These are phyloP conservation scores for Macaria notata DNA, from an alignment of 2,888 invertebrate genomes.

Conservation along the genomic window DNA sequence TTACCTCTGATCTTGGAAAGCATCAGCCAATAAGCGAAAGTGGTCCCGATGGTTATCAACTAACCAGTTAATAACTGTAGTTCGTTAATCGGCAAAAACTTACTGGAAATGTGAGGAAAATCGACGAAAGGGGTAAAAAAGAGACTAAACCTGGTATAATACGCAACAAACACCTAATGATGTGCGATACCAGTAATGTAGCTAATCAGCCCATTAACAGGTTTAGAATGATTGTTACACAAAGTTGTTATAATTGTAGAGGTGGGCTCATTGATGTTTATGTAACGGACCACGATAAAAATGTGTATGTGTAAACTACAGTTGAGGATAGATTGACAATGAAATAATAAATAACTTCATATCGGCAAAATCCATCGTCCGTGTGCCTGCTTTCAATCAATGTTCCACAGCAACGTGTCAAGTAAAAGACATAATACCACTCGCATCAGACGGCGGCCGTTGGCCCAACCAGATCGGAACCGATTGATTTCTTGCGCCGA, in stretches of 20 bases:
- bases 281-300: too few species aligned
- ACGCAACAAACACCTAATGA: conserved; percentile 3
- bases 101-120: conserved; percentile 8
- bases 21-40: conserved; percentile 40
- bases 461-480: conserved; percentile 35
- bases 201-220: conserved; percentile 5
- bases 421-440: too few species aligned
- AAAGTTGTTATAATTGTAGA: neutral
- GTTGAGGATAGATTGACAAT: too few species aligned
- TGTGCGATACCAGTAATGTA: conserved; percentile 5
- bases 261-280: too few species aligned
- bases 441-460: neutral
- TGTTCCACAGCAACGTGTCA: too few species aligned
- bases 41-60: conserved; percentile 37
- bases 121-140: conserved; percentile 3
- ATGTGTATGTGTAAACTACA: too few species aligned
- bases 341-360: too few species aligned
- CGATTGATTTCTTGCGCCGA: conserved; percentile 34
- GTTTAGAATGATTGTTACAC: neutral
- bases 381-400: too few species aligned
- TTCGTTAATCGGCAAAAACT: conserved; percentile 21
- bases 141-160: conserved; percentile 6
- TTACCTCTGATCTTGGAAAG: conserved; percentile 32
- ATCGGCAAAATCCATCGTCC: too few species aligned
- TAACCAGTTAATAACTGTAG: conserved; percentile 36